Percentiles rank a stretch among this genome's conserved stretches.
phyloP scores from a whole-genome alignment of 2,113 vertebrate species.

The Pseudorasbora parva region DNA sequence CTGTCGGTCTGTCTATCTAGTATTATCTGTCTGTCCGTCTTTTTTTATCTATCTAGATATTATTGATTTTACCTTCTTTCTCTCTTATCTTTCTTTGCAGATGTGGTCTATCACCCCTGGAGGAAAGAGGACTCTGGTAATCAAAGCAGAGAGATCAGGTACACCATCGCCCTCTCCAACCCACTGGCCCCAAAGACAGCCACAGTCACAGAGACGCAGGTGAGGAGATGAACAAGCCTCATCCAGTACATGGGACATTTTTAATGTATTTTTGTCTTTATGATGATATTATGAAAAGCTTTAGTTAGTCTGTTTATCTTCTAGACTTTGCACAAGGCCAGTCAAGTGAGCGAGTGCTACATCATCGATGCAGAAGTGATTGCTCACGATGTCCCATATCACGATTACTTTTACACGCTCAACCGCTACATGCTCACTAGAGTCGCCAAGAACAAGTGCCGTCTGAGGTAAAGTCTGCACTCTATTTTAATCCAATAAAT shows the following conservation, averaged over 20 bases:
- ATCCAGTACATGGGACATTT: background rate
- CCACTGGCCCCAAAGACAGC: constrained; percentile 97
- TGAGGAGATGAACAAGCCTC: constrained; percentile 53
- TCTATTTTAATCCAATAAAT: constrained; percentile 78
- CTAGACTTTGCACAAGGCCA: constrained; percentile 96
- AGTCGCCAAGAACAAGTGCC: constrained; percentile 95
- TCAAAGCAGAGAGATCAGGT: constrained; percentile 93
- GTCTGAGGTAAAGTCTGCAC: constrained; percentile 74
- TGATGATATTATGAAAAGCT: background rate
- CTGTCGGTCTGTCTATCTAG: no score
- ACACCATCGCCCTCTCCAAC: constrained; percentile 94
- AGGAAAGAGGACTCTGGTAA: constrained; percentile 94
- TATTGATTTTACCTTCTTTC: background rate
- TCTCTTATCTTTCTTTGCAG: constrained; percentile 65
- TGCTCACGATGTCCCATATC: constrained; percentile 96
- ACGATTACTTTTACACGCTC: constrained; percentile 99
- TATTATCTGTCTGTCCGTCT: accelerated
- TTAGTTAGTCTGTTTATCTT: background rate
- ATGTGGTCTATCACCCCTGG: constrained; percentile 94
- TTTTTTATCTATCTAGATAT: background rate
- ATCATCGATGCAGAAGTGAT: constrained; percentile 97
- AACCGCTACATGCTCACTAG: constrained; percentile 98
- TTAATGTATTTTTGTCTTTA: background rate
- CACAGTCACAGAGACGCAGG: constrained; percentile 95
- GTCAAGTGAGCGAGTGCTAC: constrained; percentile 97